phyloP scores from a whole-genome alignment of 2,888 invertebrate species.

The Thymelicus acteon region DNA sequence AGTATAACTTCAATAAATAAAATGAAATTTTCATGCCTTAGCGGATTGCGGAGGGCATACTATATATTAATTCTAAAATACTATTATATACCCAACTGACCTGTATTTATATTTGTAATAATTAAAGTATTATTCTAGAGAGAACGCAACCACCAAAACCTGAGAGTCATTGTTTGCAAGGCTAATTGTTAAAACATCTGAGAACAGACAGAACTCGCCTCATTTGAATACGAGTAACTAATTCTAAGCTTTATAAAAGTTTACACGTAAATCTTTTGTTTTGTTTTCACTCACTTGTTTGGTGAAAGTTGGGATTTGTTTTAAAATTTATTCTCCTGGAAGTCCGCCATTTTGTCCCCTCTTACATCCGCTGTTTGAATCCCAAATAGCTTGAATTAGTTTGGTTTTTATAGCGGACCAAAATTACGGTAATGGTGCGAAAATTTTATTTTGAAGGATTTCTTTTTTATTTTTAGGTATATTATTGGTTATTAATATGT shows the following conservation, averaged over 20 bases:
- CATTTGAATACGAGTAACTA: conserved; percentile 59
- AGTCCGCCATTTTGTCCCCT: conserved; percentile 68
- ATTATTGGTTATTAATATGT: neutral
- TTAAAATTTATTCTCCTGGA: conserved; percentile 73
- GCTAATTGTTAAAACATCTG: conserved; percentile 36
- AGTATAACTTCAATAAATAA: no score
- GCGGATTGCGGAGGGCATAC: no score
- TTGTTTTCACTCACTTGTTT: conserved; percentile 67
- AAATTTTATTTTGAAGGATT: conserved; percentile 38
- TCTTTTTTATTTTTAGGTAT: neutral
- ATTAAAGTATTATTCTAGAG: no score
- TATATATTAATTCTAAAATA: no score
- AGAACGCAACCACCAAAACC: neutral
- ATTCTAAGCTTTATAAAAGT: conserved; percentile 69
- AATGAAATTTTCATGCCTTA: no score
- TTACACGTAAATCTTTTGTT: conserved; percentile 79
- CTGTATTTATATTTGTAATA: no score
- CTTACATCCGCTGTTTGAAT: conserved; percentile 76
- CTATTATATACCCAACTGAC: no score
- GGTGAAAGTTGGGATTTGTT: conserved; percentile 77
- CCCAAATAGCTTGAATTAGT: conserved; percentile 56
- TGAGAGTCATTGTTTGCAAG: neutral
- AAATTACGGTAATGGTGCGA: conserved; percentile 42
- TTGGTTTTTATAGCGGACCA: conserved; percentile 37
- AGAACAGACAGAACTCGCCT: conserved; percentile 43